These are phyloP conservation scores for Oscheius sp. DNA, from an alignment of 2,888 invertebrate species.

Conservation along the genomic window DNA sequence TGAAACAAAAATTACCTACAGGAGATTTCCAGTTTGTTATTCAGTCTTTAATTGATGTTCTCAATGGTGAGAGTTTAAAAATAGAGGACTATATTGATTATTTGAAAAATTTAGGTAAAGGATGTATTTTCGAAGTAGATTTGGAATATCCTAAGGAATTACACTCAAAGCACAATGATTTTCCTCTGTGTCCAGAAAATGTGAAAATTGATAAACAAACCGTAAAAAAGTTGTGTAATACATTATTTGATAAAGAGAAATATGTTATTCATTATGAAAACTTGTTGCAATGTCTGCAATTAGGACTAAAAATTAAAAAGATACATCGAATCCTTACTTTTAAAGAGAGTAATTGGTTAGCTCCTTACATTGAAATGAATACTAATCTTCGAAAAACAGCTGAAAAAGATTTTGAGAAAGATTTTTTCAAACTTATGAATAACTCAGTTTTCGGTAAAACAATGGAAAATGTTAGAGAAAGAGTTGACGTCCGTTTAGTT, in stretches of 20 bases:
- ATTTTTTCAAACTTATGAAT: slow-evolving; percentile 74
- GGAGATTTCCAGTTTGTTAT: slow-evolving; percentile 56
- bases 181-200: slow-evolving; percentile 63
- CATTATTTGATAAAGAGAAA: slow-evolving; percentile 45
- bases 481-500: slow-evolving; percentile 69
- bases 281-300: slow-evolving; percentile 35
- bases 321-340: slow-evolving; percentile 60
- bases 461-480: slow-evolving; percentile 75
- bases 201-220: slow-evolving; percentile 42
- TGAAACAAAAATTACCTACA: slow-evolving; percentile 60
- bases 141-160: slow-evolving; percentile 73
- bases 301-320: slow-evolving; percentile 38
- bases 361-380: slow-evolving; percentile 40
- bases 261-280: slow-evolving; percentile 56
- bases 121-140: slow-evolving; percentile 75
- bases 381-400: slow-evolving; percentile 54
- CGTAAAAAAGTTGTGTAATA: slow-evolving; percentile 48
- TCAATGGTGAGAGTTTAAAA: slow-evolving; percentile 25
- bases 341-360: slow-evolving; percentile 40
- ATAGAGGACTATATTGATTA: slow-evolving; percentile 23
- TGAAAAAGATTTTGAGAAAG: slow-evolving; percentile 72
- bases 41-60: slow-evolving; percentile 34
- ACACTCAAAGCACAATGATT: slow-evolving; percentile 72
- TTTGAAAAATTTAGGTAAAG: slow-evolving; percentile 47
- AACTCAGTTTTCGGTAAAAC: slow-evolving; percentile 74